Conservation (phyloP, 2,888 invertebrate species). For the Entomobrya proxima region DNA sequence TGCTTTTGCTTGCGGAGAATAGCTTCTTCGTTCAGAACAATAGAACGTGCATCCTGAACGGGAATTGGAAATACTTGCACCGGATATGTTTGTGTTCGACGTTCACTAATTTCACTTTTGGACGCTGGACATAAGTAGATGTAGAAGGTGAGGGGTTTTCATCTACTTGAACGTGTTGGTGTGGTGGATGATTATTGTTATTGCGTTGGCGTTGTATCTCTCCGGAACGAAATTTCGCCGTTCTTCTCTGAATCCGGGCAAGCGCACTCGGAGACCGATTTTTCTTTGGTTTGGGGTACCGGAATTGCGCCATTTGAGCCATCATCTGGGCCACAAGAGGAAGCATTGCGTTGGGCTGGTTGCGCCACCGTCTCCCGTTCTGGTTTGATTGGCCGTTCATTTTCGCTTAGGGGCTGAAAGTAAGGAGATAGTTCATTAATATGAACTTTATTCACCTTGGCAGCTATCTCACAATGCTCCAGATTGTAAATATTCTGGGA, state of each 20-base stretch:
- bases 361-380: not conserved
- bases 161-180: not conserved
- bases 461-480: not conserved
- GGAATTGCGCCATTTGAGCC: not conserved
- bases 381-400: too few species aligned
- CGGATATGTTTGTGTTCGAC: not conserved
- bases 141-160: not conserved
- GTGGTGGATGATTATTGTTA: not conserved
- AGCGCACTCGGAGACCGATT: not conserved
- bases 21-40: not conserved
- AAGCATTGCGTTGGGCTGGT: not conserved
- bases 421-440: constrained; percentile 46
- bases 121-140: too few species aligned
- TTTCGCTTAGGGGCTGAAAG: not conserved
- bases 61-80: not conserved
- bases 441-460: constrained; percentile 39
- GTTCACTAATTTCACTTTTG: not conserved
- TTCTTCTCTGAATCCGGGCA: not conserved
- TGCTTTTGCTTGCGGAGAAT: not conserved
- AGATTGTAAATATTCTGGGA: constrained; percentile 26
- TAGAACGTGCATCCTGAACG: not conserved
- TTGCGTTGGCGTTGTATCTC: too few species aligned
- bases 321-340: not conserved
- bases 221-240: not conserved
- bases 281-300: not conserved